Percentiles rank a stretch among this genome's conserved stretches.
Evolutionary conservation across 2,113 vertebrate species (phyloP).

Genomic region (Neoarius graeffei): DNA sequence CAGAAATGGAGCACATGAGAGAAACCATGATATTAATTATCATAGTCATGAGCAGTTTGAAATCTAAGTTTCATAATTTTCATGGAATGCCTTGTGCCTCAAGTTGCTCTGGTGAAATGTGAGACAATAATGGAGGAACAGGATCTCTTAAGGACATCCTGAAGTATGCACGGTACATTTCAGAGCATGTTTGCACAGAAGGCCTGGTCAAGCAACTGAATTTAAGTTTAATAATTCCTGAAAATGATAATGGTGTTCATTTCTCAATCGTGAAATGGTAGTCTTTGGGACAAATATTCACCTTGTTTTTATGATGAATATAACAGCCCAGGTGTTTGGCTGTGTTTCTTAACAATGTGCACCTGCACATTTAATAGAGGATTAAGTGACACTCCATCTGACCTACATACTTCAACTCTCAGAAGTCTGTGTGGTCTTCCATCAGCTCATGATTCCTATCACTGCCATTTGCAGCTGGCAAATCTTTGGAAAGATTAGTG

Average conservation of each 20-base stretch:
- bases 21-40: not conserved
- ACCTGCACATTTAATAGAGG: slow-evolving; percentile 26
- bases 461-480: slow-evolving; percentile 39
- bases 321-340: not conserved
- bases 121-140: not conserved
- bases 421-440: slow-evolving; percentile 17
- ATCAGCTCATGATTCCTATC: slow-evolving; percentile 21
- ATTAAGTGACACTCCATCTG: slow-evolving; percentile 11
- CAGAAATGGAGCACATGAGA: not conserved
- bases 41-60: not conserved
- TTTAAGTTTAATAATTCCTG: not conserved
- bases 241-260: not conserved
- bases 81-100: not conserved
- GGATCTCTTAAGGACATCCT: not conserved
- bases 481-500: slow-evolving; percentile 43
- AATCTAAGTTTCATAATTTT: not conserved
- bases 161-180: slow-evolving; percentile 29
- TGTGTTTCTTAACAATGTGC: slow-evolving; percentile 18
- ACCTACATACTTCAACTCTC: slow-evolving; percentile 12
- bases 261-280: not conserved
- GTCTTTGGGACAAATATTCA: not conserved
- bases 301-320: not conserved
- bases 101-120: slow-evolving; percentile 1
- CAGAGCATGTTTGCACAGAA: slow-evolving; percentile 26
- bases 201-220: slow-evolving; percentile 40